Conservation (phyloP, 2,797 vertebrate genomes). For the Urosaurus nigricauda region DNA sequence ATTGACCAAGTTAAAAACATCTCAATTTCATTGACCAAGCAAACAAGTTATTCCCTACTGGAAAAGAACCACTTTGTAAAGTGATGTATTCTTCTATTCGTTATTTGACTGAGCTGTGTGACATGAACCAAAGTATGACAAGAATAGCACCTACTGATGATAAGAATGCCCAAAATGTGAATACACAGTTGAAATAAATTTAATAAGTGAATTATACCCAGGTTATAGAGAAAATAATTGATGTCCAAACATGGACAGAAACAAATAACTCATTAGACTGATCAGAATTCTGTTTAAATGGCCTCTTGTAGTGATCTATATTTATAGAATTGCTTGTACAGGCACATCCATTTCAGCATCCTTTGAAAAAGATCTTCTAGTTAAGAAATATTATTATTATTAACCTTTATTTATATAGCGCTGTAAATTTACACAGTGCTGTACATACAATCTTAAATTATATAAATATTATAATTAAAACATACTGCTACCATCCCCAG, state of each 20-base stretch:
- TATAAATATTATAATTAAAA: constrained; percentile 58
- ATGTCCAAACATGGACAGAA: constrained; percentile 21
- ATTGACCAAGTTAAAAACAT: constrained; percentile 29
- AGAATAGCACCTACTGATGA: constrained; percentile 29
- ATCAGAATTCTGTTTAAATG: constrained; percentile 53
- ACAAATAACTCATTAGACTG: constrained; percentile 33
- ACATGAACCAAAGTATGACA: not conserved
- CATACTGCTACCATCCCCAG: constrained; percentile 17
- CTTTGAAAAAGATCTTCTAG: constrained; percentile 52
- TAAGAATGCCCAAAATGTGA: not conserved
- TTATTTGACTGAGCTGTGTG: constrained; percentile 20
- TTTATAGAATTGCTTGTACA: constrained; percentile 48
- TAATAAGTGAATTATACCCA: not conserved
- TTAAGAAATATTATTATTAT: constrained; percentile 46
- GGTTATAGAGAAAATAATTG: constrained; percentile 33
- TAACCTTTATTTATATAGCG: too few species aligned
- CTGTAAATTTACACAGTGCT: too few species aligned
- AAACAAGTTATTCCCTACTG: not conserved
- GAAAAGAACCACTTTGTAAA: not conserved
- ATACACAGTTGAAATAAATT: constrained; percentile 8
- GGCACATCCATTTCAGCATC: constrained; percentile 39
- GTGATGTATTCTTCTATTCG: not conserved
- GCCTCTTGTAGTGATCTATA: constrained; percentile 25
- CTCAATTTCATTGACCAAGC: constrained; percentile 3
- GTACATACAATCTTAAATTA: too few species aligned